Percentiles rank a stretch among this genome's conserved stretches.
Conservation (phyloP, 2,888 invertebrate species). For the Hyposoter dolosus region DNA sequence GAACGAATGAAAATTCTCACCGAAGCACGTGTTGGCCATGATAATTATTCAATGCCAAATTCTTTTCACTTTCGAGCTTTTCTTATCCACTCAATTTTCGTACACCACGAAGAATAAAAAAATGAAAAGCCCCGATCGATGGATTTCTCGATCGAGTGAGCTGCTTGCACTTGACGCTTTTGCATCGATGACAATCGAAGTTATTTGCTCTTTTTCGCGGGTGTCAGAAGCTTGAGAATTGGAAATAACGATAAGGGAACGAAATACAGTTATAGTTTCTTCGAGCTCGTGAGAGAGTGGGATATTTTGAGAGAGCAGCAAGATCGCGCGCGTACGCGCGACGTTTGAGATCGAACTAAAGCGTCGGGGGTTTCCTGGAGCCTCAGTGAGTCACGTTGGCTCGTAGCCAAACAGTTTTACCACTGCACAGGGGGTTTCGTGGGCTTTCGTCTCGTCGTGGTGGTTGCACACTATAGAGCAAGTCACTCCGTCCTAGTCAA, state of each 20-base stretch:
- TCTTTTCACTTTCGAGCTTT: neutral
- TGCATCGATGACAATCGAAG: conserved; percentile 4
- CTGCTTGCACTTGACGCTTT: conserved; percentile 22
- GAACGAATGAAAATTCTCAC: conserved; percentile 28
- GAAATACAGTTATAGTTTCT: conserved; percentile 6
- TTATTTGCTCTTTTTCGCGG: conserved; percentile 19
- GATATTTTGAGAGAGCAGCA: conserved; percentile 46
- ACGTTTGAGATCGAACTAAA: conserved; percentile 79
- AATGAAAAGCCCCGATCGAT: neutral
- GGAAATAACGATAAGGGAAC: neutral
- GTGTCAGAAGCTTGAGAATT: neutral
- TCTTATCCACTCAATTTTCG: neutral
- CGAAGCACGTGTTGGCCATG: conserved; percentile 26
- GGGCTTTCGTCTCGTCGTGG: conserved; percentile 35
- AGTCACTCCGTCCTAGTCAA: neutral
- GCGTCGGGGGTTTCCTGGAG: conserved; percentile 81
- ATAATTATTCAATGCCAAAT: conserved; percentile 1
- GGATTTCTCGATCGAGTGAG: neutral
- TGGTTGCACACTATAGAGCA: conserved; percentile 44
- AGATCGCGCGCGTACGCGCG: conserved; percentile 68
- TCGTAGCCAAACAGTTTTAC: conserved; percentile 77
- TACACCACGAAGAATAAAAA: neutral
- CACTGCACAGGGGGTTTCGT: conserved; percentile 45
- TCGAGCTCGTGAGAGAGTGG: conserved; percentile 33
- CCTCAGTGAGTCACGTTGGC: conserved; percentile 82